A percentile compares a stretch with the other conserved stretches of the same genome.
Evolutionary conservation across 2,888 invertebrate genomes (phyloP).

Genomic region (Caenorhabditis angaria): DNA sequence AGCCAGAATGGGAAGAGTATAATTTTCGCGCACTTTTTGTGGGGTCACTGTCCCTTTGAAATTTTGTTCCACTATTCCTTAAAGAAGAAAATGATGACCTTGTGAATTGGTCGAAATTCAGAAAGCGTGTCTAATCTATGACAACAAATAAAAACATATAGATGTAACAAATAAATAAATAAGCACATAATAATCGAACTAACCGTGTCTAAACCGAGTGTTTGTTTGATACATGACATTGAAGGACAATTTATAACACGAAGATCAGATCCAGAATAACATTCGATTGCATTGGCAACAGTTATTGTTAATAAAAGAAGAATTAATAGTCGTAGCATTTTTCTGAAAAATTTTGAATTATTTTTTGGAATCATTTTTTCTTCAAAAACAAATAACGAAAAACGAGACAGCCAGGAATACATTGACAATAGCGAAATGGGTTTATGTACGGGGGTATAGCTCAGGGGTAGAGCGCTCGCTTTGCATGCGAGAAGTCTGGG

Average conservation of each 20-base stretch:
- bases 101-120: slow-evolving; percentile 1
- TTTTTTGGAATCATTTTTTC: too few species aligned
- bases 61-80: background rate
- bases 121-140: slow-evolving; percentile 18
- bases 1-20: too few species aligned
- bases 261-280: slow-evolving; percentile 69
- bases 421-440: background rate
- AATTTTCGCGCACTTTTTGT: background rate
- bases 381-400: background rate
- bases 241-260: slow-evolving; percentile 68
- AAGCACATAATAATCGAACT: slow-evolving; percentile 5
- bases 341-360: background rate
- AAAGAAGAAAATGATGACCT: background rate
- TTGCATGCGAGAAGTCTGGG: slow-evolving; percentile 62
- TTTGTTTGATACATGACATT: slow-evolving; percentile 69
- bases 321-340: background rate
- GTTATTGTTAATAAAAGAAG: background rate
- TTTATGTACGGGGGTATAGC: slow-evolving; percentile 48
- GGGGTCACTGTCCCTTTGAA: too few species aligned
- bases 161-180: background rate
- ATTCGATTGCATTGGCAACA: slow-evolving; percentile 57
- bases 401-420: background rate
- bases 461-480: slow-evolving; percentile 65
- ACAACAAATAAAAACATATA: slow-evolving; percentile 5
- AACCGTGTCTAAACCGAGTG: slow-evolving; percentile 70